A percentile compares a stretch with the other conserved stretches of the same genome.
Conservation (phyloP, 2,888 invertebrate species). For the Nemotelus nigrinus region DNA sequence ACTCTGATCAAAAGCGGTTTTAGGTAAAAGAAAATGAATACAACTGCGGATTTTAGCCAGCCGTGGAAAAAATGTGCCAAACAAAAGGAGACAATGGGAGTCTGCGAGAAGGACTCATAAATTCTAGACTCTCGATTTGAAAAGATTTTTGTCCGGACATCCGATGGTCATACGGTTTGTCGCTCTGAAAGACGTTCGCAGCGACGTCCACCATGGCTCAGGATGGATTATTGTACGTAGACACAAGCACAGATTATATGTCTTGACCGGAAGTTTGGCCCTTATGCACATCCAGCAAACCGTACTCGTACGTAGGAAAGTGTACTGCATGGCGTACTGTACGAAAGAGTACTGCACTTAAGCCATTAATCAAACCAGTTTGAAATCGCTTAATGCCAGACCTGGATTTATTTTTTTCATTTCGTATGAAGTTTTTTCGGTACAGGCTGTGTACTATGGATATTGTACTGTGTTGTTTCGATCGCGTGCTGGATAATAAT, state of each 20-base stretch:
- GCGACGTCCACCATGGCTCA: constrained; percentile 1
- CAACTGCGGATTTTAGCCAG: constrained; percentile 11
- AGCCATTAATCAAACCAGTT: constrained; percentile 44
- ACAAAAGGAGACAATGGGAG: constrained; percentile 3
- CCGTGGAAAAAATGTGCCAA: not conserved
- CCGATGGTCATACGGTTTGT: constrained; percentile 20
- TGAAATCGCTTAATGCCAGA: constrained; percentile 40
- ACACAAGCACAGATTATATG: constrained; percentile 26
- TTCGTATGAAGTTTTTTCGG: not conserved
- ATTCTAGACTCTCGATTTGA: constrained; percentile 27
- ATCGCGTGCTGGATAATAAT: constrained; percentile 28
- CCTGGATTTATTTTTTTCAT: constrained; percentile 8
- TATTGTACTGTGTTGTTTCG: not conserved
- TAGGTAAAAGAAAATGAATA: not conserved
- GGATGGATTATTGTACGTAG: constrained; percentile 39
- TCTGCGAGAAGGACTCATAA: constrained; percentile 37
- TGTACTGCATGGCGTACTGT: constrained; percentile 14
- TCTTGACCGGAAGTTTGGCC: constrained; percentile 42
- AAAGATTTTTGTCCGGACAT: constrained; percentile 42
- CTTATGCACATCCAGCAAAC: constrained; percentile 19
- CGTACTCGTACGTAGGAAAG: not conserved
- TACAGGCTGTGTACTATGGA: not conserved
- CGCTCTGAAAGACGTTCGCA: not conserved
- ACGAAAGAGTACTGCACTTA: constrained; percentile 33
- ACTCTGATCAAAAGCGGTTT: constrained; percentile 35